These are phyloP conservation scores for Prionchulus punctatus DNA, from an alignment of 2,888 invertebrate species.

Conservation along the genomic window DNA sequence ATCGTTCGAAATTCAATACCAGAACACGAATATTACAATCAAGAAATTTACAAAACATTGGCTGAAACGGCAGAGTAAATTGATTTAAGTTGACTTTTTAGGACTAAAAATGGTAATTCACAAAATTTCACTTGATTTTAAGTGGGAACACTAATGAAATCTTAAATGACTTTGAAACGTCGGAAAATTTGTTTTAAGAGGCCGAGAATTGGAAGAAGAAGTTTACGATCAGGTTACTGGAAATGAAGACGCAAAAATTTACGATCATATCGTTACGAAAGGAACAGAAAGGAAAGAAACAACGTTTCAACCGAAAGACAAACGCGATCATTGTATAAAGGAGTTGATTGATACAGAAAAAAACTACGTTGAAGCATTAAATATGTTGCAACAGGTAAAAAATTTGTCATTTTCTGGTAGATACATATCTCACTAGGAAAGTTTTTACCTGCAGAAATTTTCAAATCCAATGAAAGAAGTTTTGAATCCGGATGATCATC, in stretches of 20 bases:
- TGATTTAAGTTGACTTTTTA: slow-evolving; percentile 7
- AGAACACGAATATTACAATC: slow-evolving; percentile 24
- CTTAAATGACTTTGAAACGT: neutral
- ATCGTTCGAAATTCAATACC: slow-evolving; percentile 42
- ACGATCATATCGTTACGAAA: slow-evolving; percentile 18
- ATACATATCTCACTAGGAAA: too few relatives aligned
- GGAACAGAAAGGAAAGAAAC: too few relatives aligned
- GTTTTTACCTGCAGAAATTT: slow-evolving; percentile 34
- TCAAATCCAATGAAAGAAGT: slow-evolving; percentile 44
- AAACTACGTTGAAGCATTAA: slow-evolving; percentile 83
- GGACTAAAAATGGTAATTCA: too few relatives aligned
- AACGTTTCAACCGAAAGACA: slow-evolving; percentile 45
- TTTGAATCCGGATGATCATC: slow-evolving; percentile 56
- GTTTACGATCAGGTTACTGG: slow-evolving; percentile 12
- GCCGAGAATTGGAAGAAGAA: slow-evolving; percentile 18
- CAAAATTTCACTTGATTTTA: too few relatives aligned
- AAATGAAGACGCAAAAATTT: slow-evolving; percentile 16
- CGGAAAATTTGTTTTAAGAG: slow-evolving; percentile 3
- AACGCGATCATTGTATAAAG: slow-evolving; percentile 58
- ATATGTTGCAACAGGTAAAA: slow-evolving; percentile 29
- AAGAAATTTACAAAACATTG: slow-evolving; percentile 37
- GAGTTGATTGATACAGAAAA: slow-evolving; percentile 91
- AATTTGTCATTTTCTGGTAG: too few relatives aligned
- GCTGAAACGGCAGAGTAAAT: slow-evolving; percentile 34
- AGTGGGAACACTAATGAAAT: too few relatives aligned